Evolutionary conservation across 2,113 vertebrate species (phyloP).

Genomic region (Catagonus wagneri): DNA sequence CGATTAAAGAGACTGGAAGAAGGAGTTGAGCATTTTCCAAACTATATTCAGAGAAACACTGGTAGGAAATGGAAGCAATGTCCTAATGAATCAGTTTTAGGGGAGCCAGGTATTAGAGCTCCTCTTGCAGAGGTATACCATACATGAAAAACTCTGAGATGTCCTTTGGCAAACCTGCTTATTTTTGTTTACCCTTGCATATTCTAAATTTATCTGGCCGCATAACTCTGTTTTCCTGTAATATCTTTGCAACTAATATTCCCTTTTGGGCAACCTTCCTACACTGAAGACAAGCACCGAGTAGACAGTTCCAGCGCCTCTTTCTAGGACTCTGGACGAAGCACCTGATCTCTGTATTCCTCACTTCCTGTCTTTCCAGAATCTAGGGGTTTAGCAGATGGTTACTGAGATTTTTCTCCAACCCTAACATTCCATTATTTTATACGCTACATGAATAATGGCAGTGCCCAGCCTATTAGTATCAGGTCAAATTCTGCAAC

Average conservation of each 20-base stretch:
- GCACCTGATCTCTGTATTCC: neutral
- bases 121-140: neutral
- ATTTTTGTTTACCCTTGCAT: slow-evolving; percentile 1
- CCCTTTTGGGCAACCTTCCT: neutral
- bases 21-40: neutral
- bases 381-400: neutral
- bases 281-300: neutral
- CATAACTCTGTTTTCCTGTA: neutral
- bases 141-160: neutral
- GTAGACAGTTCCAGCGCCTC: neutral
- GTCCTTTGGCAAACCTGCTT: neutral
- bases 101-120: neutral
- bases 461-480: neutral
- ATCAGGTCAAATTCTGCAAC: neutral
- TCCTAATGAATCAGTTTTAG: neutral
- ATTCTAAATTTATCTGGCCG: neutral
- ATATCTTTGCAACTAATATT: slow-evolving; percentile 27
- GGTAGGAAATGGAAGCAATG: neutral
- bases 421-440: neutral
- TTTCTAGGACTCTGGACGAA: neutral
- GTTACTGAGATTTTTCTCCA: neutral
- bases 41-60: neutral
- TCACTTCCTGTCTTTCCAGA: neutral
- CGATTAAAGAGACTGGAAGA: neutral
- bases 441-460: neutral